A percentile compares a stretch with the other conserved stretches of the same genome.
These are phyloP conservation scores for Paracanthobrama guichenoti DNA, from an alignment of 2,113 vertebrate genomes.

Conservation along the genomic window DNA sequence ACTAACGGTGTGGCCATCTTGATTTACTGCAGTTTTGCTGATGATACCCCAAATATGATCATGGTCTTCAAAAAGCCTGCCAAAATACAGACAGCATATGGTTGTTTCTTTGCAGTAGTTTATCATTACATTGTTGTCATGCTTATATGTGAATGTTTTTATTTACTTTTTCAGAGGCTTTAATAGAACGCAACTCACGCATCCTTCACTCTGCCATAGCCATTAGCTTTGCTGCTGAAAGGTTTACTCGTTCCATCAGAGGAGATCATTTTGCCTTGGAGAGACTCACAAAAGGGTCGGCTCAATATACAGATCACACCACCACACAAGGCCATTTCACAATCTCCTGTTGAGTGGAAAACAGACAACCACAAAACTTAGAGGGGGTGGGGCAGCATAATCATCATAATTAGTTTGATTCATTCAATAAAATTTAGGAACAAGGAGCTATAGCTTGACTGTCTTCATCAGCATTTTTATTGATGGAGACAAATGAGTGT, in stretches of 20 bases:
- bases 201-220: constrained; percentile 90
- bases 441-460: too few species aligned
- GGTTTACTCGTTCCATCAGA: constrained; percentile 83
- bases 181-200: constrained; percentile 80
- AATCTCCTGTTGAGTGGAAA: constrained; percentile 76
- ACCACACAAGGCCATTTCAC: constrained; percentile 85
- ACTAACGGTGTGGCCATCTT: constrained; percentile 77
- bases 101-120: neutral
- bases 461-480: too few species aligned
- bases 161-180: constrained; percentile 80
- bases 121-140: neutral
- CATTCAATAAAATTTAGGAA: neutral
- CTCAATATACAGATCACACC: constrained; percentile 82
- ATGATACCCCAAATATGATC: constrained; percentile 58
- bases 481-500: too few species aligned
- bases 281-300: constrained; percentile 81
- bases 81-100: neutral
- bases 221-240: constrained; percentile 80
- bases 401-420: neutral
- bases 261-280: constrained; percentile 86
- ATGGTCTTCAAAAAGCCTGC: constrained; percentile 72
- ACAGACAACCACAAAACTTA: neutral
- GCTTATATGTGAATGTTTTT: neutral
- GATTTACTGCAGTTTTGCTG: constrained; percentile 79
- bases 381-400: too few species aligned